Conservation (phyloP, 2,888 invertebrate genomes). For the Margaritifera margaritifera region DNA sequence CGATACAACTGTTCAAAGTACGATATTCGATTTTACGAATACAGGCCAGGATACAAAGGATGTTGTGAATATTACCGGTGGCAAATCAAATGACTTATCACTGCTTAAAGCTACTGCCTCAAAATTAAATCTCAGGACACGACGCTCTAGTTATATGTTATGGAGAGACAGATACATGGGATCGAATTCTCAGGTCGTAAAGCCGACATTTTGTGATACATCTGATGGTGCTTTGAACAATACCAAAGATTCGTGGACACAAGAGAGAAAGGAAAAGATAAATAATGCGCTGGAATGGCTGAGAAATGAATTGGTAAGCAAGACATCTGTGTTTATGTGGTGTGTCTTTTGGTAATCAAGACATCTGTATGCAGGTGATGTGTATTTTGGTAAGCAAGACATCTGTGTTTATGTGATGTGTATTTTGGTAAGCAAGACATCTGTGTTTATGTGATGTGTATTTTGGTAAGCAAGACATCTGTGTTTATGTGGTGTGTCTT, state of each 20-base stretch:
- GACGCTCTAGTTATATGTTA: conserved; percentile 57
- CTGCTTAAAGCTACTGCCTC: conserved; percentile 54
- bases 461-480: conserved; percentile 46
- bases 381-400: conserved; percentile 43
- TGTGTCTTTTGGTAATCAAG: neutral
- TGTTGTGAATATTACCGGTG: too few relatives aligned
- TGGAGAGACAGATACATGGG: conserved; percentile 43
- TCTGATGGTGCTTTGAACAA: too few relatives aligned
- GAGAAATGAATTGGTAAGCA: conserved; percentile 55
- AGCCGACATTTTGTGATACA: too few relatives aligned
- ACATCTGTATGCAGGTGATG: neutral
- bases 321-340: neutral
- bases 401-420: neutral
- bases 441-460: too few relatives aligned
- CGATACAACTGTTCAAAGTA: too few relatives aligned
- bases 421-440: too few relatives aligned
- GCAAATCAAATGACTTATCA: conserved; percentile 20
- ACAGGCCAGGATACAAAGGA: too few relatives aligned
- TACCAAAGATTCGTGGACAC: conserved; percentile 36
- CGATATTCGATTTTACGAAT: too few relatives aligned
- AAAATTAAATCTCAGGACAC: conserved; percentile 54
- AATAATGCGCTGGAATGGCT: conserved; percentile 57
- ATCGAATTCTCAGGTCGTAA: too few relatives aligned
- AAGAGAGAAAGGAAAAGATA: conserved; percentile 52
- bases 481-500: too few relatives aligned